Base-by-base conservation (phyloP, 2,797 vertebrate genomes). In the Propithecus deckenii region DNA sequence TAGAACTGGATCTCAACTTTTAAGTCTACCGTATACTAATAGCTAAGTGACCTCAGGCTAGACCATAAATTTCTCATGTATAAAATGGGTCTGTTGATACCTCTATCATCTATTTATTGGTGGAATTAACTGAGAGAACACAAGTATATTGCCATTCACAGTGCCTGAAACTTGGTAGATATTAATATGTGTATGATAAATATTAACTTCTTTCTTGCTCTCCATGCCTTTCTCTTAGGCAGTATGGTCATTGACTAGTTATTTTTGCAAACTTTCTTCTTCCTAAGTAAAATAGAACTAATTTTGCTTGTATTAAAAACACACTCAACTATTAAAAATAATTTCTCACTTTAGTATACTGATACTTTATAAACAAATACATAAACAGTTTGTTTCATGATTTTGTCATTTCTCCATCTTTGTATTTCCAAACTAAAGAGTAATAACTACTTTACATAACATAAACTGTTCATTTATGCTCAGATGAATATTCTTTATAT, bases 121-220 rank as follows among this genome's bases (percentile, higher is more conserved):
- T 89, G 15, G 67, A 93, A 87, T 76, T 91, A 63, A 94, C 78
- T 55, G n/a, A 95, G 18, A 89, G 52, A 88, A 78, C 17, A 69
- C 1, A 46, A 71, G 8, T 10, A 93, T 4, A 76, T 28, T 78
- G 38, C 2, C 30, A 55, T 11, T 71, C 43, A 41, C 11, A 69
- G 3, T 22, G 1, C 12, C 43, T 79, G 8, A 96, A 83, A 86
- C 15, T 11, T 83, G 35, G 11, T 28, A 35, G 28, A 71, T 61
- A 35, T 57, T 57, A 57, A 57, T 57, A 57, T 25, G 9, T 57
- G 55, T 14, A 69, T 72, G 65, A 57, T 78, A 94, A 91, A 87
- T 67, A 41, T 50, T 52, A 80, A 10, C 74, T 94, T 84, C 38
- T 55, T 72, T 81, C 1, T 7, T 78, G 28, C 9, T 72, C 35